Evolutionary conservation across 1,140 invertebrate genomes (phyloP).

Genomic region (Drosophila lacertosa): DNA sequence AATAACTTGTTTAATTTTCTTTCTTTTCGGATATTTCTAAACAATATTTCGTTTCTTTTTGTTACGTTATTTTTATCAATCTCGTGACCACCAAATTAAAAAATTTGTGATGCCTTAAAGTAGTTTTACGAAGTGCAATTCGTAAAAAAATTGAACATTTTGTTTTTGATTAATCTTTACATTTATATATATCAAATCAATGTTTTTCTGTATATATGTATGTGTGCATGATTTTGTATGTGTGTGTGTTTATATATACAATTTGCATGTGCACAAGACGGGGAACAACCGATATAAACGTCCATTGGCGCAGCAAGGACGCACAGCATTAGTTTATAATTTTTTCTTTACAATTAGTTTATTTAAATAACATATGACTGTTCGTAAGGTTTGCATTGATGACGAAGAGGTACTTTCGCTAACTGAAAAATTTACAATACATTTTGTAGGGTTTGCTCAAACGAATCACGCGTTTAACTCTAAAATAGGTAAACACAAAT

Average conservation of each 20-base stretch:
- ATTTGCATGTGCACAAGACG: slow-evolving; percentile 60
- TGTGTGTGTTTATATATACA: slow-evolving; percentile 57
- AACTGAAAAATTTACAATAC: slow-evolving; percentile 59
- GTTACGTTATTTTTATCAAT: slow-evolving; percentile 22
- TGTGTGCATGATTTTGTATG: slow-evolving; percentile 24
- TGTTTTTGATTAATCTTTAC: slow-evolving; percentile 27
- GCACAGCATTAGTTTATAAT: slow-evolving; percentile 40
- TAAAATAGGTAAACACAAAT: slow-evolving; percentile 21
- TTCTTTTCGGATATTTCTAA: background rate
- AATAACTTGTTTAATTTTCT: slow-evolving; percentile 29
- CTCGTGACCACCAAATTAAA: slow-evolving; percentile 23
- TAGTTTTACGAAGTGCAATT: slow-evolving; percentile 31
- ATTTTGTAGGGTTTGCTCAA: slow-evolving; percentile 37
- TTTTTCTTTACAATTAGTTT: slow-evolving; percentile 53
- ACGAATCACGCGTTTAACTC: slow-evolving; percentile 5
- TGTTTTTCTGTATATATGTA: slow-evolving; percentile 33
- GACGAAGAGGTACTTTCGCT: slow-evolving; percentile 14
- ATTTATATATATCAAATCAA: slow-evolving; percentile 32
- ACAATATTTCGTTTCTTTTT: slow-evolving; percentile 18
- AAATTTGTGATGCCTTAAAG: slow-evolving; percentile 26
- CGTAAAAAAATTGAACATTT: slow-evolving; percentile 31
- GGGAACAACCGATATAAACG: slow-evolving; percentile 64
- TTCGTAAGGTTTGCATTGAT: slow-evolving; percentile 67
- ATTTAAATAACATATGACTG: slow-evolving; percentile 53
- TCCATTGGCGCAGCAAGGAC: slow-evolving; percentile 48